These are phyloP conservation scores for Actenoides hombroni DNA, from an alignment of 2,113 vertebrate genomes.

Conservation along the genomic window DNA sequence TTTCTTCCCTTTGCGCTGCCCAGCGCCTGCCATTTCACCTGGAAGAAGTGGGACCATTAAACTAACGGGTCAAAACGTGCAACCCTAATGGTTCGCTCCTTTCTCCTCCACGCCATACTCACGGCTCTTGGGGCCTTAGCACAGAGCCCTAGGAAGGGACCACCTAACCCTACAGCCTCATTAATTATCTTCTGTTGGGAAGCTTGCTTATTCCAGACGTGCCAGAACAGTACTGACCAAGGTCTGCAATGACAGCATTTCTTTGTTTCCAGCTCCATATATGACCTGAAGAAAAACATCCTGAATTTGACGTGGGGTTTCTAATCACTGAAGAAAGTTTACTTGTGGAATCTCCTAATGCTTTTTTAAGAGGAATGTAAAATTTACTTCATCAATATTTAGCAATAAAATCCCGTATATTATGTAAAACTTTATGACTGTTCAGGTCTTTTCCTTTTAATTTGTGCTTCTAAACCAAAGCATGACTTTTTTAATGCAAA, in stretches of 20 bases:
- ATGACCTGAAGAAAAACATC: background rate
- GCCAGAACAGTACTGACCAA: background rate
- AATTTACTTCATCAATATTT: background rate
- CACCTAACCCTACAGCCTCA: background rate
- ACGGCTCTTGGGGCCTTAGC: background rate
- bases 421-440: background rate
- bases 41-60: background rate
- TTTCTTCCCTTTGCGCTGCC: constrained; percentile 89
- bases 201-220: background rate
- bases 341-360: background rate
- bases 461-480: background rate
- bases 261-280: background rate
- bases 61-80: accelerated
- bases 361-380: background rate
- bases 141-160: background rate
- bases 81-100: accelerated
- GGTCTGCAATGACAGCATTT: background rate
- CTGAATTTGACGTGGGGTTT: background rate
- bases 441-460: background rate
- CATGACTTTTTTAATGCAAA: background rate
- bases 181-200: background rate
- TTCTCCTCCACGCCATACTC: background rate
- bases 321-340: background rate
- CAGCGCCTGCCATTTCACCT: constrained; percentile 87
- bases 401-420: background rate